These are phyloP conservation scores for Arizona elegans DNA, from an alignment of 2,113 vertebrate genomes.

Conservation along the genomic window DNA sequence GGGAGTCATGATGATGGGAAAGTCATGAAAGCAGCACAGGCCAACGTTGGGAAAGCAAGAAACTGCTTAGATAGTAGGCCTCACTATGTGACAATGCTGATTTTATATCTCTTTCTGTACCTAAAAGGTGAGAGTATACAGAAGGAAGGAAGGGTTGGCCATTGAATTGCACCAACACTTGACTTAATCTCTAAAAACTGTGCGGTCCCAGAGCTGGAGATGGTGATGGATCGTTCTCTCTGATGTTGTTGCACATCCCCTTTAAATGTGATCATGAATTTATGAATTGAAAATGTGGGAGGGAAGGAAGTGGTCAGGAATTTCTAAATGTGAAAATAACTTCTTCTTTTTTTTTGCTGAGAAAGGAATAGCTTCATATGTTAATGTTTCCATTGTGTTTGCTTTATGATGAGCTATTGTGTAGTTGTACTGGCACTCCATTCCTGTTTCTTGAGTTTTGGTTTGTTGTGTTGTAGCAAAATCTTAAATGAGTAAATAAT, in stretches of 20 bases:
- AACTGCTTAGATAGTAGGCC: neutral
- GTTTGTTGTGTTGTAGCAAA: neutral
- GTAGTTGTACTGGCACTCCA: slow-evolving; percentile 37
- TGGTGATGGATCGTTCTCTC: neutral
- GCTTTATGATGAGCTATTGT: neutral
- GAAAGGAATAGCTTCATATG: neutral
- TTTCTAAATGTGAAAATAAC: neutral
- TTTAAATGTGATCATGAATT: neutral
- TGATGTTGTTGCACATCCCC: slow-evolving; percentile 18
- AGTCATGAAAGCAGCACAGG: neutral
- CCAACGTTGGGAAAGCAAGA: neutral
- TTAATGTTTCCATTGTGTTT: neutral
- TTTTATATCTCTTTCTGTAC: neutral
- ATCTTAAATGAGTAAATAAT: neutral
- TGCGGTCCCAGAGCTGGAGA: neutral
- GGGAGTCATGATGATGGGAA: neutral
- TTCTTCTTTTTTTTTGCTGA: neutral
- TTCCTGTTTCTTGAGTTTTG: slow-evolving; percentile 35
- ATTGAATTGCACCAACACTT: neutral
- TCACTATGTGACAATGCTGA: neutral
- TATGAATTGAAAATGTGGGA: neutral
- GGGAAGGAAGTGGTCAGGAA: neutral
- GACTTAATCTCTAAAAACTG: neutral
- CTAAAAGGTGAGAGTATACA: neutral
- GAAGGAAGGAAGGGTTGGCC: neutral